phyloP scores from a whole-genome alignment of 2,797 vertebrate species.

The Peromyscus nudipes region DNA sequence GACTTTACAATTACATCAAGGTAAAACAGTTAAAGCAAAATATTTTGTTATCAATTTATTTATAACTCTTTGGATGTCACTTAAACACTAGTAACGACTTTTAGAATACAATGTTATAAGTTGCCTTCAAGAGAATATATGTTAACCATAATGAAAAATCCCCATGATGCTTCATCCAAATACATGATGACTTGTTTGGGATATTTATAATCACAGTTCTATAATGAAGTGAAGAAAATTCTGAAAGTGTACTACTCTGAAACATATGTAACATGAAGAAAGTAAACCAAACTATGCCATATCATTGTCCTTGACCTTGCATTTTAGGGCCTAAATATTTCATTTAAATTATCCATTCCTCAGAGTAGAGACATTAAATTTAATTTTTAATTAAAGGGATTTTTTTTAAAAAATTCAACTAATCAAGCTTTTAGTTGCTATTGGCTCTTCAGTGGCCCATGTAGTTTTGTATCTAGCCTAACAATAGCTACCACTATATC shows the following conservation, averaged over 20 bases:
- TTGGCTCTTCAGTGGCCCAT: neutral
- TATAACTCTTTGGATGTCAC: constrained; percentile 27
- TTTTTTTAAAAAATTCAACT: neutral
- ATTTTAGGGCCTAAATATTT: neutral
- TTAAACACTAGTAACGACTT: neutral
- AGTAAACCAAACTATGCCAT: neutral
- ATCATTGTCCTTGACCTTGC: neutral
- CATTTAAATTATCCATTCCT: neutral
- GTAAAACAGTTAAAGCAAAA: neutral
- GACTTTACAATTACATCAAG: neutral
- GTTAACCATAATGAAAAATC: constrained; percentile 1
- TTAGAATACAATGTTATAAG: neutral
- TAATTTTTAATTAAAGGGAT: constrained; percentile 32
- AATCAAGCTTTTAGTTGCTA: neutral
- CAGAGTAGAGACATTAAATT: neutral
- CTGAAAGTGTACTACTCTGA: neutral
- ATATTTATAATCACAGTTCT: neutral
- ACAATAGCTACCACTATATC: too few species aligned
- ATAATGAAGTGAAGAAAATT: constrained; percentile 6
- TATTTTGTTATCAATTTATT: neutral
- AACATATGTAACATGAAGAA: neutral
- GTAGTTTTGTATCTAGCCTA: neutral
- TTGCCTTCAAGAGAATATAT: neutral
- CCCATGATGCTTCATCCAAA: neutral
- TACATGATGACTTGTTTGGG: neutral